Conservation (phyloP, 2,797 vertebrate species). For the Clarias platycephalus region DNA sequence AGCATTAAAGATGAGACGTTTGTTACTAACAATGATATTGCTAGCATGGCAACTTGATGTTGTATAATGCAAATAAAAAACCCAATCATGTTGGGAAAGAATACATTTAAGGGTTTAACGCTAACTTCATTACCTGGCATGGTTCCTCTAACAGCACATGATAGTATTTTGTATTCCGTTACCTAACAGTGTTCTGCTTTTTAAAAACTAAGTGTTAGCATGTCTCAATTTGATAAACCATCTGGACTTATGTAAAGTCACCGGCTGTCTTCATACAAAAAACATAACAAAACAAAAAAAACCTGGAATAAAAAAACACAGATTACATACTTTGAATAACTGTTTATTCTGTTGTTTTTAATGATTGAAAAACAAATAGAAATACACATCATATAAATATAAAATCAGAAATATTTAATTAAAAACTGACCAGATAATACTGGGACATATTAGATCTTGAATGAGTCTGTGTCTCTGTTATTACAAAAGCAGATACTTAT, state of each 20-base stretch:
- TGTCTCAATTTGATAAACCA: background rate
- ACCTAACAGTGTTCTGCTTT: background rate
- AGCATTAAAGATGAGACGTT: background rate
- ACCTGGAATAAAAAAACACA: too few species aligned
- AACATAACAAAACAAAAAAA: too few species aligned
- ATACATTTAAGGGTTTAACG: background rate
- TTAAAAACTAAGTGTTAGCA: background rate
- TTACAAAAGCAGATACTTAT: background rate
- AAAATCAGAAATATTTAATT: constrained; percentile 14
- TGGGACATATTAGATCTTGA: background rate
- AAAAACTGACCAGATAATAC: background rate
- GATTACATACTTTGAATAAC: background rate
- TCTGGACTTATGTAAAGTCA: background rate
- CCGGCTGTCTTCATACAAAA: background rate
- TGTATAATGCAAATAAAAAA: background rate
- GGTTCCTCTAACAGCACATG: background rate
- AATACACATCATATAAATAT: constrained; percentile 22
- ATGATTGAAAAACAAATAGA: constrained; percentile 22
- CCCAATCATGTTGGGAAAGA: background rate
- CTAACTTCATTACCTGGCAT: background rate
- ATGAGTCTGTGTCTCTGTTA: background rate
- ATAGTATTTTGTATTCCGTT: background rate
- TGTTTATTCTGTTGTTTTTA: constrained; percentile 8
- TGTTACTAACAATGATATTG: background rate
- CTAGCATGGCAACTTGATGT: background rate